phyloP scores from a whole-genome alignment of 2,888 invertebrate genomes.

The Andrena flavipes region DNA sequence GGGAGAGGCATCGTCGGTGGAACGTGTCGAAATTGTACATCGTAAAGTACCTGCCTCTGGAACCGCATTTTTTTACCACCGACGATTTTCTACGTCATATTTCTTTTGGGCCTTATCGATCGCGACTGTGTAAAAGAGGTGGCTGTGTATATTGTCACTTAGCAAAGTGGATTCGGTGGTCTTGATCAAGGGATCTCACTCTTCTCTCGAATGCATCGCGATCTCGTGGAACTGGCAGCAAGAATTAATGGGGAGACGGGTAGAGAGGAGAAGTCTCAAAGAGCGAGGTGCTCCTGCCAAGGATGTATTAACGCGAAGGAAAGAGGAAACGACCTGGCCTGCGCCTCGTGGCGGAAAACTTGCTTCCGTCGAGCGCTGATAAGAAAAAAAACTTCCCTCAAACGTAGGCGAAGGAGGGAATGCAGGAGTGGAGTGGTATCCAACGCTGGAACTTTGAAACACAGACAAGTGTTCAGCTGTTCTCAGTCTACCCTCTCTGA shows the following conservation, averaged over 20 bases:
- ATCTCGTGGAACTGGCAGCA: not conserved
- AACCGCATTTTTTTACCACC: conserved; percentile 25
- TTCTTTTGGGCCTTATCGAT: too few species aligned
- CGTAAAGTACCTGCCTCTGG: conserved; percentile 64
- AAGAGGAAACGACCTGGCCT: conserved; percentile 15
- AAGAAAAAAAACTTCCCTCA: conserved; percentile 61
- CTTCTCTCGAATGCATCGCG: not conserved
- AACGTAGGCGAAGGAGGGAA: conserved; percentile 43
- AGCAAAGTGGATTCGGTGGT: too few species aligned
- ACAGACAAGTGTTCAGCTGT: conserved; percentile 66
- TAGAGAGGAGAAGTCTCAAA: conserved; percentile 4
- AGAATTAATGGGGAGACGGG: not conserved
- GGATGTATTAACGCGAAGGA: conserved; percentile 20
- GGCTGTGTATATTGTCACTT: too few species aligned
- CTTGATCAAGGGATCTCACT: too few species aligned
- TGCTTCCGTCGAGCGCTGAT: conserved; percentile 62
- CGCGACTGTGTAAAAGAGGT: too few species aligned
- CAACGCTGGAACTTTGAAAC: conserved; percentile 62
- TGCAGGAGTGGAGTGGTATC: conserved; percentile 61
- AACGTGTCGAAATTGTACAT: conserved; percentile 58
- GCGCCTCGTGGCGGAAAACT: conserved; percentile 66
- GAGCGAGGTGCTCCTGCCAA: conserved; percentile 11
- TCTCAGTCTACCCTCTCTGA: conserved; percentile 29
- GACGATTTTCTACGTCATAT: not conserved
- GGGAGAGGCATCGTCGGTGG: conserved; percentile 36